These are phyloP conservation scores for Hypotaenidia okinawae DNA, from an alignment of 2,797 vertebrate species.

Conservation along the genomic window DNA sequence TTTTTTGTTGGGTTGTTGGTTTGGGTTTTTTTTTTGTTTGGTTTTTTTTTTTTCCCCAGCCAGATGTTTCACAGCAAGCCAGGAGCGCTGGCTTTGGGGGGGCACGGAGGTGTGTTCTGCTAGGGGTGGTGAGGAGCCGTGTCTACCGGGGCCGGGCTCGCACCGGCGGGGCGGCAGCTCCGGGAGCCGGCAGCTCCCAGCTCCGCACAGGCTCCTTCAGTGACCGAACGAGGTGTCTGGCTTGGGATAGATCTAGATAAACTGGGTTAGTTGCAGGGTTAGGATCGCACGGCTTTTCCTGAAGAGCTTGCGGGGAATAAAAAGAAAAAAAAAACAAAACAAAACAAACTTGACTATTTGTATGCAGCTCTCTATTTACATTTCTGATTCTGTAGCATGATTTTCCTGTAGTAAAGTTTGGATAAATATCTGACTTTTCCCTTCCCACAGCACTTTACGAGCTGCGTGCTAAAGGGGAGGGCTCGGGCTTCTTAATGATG, in stretches of 20 bases:
- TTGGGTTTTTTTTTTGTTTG: too few relatives aligned
- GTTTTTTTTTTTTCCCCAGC: not conserved
- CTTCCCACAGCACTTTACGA: rapidly evolving
- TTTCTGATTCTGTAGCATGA: rapidly evolving
- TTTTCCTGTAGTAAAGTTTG: rapidly evolving
- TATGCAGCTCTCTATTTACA: rapidly evolving
- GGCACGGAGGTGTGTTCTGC: not conserved
- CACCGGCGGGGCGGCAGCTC: not conserved
- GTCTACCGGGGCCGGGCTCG: too few relatives aligned
- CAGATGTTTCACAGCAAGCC: not conserved
- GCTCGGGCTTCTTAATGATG: not conserved
- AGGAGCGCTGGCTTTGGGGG: not conserved
- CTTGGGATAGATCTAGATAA: not conserved
- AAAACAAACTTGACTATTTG: not conserved
- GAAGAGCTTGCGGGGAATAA: too few relatives aligned
- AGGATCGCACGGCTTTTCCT: not conserved
- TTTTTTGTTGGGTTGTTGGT: too few relatives aligned
- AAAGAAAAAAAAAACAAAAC: too few relatives aligned
- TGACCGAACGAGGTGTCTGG: not conserved
- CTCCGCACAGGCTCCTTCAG: not conserved
- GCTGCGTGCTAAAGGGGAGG: rapidly evolving
- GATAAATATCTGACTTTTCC: rapidly evolving
- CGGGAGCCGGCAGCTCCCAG: not conserved
- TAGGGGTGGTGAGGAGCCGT: not conserved
- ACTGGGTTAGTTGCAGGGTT: not conserved